Conservation (phyloP, 2,113 vertebrate genomes). For the Nansenia antarctica region DNA sequence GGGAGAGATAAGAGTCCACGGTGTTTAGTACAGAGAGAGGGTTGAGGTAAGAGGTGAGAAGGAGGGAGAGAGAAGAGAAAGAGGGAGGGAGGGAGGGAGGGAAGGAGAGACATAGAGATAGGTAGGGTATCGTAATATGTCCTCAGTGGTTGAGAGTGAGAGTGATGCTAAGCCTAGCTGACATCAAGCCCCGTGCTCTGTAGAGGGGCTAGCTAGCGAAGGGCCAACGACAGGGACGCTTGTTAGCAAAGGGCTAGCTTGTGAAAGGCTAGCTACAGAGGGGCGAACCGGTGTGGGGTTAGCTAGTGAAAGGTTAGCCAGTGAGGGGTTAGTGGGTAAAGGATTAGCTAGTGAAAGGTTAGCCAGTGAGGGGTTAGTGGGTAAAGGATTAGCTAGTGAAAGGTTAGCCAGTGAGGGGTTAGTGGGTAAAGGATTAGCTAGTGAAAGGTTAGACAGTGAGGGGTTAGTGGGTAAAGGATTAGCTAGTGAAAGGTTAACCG, state of each 20-base stretch:
- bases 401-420: not conserved
- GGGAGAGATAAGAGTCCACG: not conserved
- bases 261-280: not conserved
- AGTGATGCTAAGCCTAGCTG: not conserved
- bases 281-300: no score
- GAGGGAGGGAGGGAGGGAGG: not conserved
- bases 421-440: not conserved
- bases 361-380: slow-evolving; percentile 15
- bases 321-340: not conserved
- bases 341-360: slow-evolving; percentile 13
- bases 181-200: not conserved
- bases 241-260: no score
- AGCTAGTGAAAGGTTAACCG: not conserved
- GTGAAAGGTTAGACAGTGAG: slow-evolving; percentile 8
- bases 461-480: slow-evolving; percentile 4
- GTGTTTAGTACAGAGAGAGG: not conserved
- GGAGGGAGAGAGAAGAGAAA: not conserved
- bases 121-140: not conserved
- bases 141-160: not conserved
- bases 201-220: not conserved
- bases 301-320: not conserved
- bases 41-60: not conserved
- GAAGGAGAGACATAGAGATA: not conserved
- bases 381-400: not conserved
- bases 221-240: not conserved